Conservation (phyloP, 2,888 invertebrate species). For the Physocephala rufipes region DNA sequence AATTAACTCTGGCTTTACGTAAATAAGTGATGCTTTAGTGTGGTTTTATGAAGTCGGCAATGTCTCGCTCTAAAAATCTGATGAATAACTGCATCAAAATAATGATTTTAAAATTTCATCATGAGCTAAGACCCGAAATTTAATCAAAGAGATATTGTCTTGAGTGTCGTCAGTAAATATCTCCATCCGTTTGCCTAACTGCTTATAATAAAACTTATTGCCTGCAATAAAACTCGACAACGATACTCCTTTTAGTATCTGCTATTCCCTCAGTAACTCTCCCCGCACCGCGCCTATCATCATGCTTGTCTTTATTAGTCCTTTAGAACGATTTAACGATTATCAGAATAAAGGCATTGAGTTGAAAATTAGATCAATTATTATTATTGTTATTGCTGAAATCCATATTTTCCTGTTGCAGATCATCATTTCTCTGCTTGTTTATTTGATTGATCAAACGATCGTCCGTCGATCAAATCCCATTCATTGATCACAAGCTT, state of each 20-base stretch:
- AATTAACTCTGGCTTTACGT: too few relatives aligned
- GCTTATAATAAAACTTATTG: background rate
- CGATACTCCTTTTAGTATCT: slow-evolving; percentile 7
- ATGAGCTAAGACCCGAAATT: slow-evolving; percentile 9
- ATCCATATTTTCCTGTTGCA: background rate
- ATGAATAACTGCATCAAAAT: too few relatives aligned
- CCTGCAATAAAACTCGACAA: too few relatives aligned
- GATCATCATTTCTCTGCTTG: background rate
- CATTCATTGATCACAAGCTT: background rate
- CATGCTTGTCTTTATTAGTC: background rate
- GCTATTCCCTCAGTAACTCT: background rate
- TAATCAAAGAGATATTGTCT: slow-evolving; percentile 5
- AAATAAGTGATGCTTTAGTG: too few relatives aligned
- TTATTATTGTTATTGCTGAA: slow-evolving; percentile 16
- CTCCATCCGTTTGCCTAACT: background rate
- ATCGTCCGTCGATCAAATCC: background rate
- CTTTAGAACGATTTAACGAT: slow-evolving; percentile 24
- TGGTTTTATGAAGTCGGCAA: too few relatives aligned
- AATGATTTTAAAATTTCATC: too few relatives aligned
- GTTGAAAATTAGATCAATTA: background rate
- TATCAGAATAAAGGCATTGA: slow-evolving; percentile 15
- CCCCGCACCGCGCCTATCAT: background rate
- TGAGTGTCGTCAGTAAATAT: slow-evolving; percentile 18
- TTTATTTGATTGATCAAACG: background rate
- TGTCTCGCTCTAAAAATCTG: too few relatives aligned